These are phyloP conservation scores for Merluccius polli DNA, from an alignment of 2,797 vertebrate species.

Conservation along the genomic window DNA sequence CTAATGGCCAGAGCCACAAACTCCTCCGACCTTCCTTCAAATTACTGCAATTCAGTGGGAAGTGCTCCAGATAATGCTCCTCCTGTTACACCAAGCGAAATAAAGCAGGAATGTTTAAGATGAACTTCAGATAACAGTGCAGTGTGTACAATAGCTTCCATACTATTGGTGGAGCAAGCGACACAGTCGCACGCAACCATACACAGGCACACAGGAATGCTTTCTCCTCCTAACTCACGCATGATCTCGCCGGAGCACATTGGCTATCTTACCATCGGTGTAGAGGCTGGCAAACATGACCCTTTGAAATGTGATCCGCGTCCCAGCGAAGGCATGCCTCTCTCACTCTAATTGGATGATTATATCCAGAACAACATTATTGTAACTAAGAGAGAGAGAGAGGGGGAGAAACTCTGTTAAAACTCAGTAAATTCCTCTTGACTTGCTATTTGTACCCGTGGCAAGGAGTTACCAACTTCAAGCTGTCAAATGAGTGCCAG, in stretches of 20 bases:
- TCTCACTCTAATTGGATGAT: constrained; percentile 76
- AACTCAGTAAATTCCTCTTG: constrained; percentile 67
- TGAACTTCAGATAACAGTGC: constrained; percentile 40
- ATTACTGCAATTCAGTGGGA: constrained; percentile 8
- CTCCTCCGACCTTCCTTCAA: constrained; percentile 1
- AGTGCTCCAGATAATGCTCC: constrained; percentile 8
- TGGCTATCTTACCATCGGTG: constrained; percentile 66
- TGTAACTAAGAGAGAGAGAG: constrained; percentile 64
- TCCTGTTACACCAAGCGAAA: constrained; percentile 26
- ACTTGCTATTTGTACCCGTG: constrained; percentile 66
- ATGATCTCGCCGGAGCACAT: constrained; percentile 41
- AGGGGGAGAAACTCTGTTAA: constrained; percentile 60
- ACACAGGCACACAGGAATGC: constrained; percentile 53
- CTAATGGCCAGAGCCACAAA: neutral
- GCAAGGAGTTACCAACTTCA: constrained; percentile 59
- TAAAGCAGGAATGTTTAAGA: constrained; percentile 49
- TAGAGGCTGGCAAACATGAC: constrained; percentile 69
- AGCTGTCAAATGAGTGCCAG: constrained; percentile 55
- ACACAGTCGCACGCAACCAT: constrained; percentile 46
- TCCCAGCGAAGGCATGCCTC: constrained; percentile 72
- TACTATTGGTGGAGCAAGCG: constrained; percentile 36
- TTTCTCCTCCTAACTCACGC: constrained; percentile 41
- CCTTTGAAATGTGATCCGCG: constrained; percentile 82
- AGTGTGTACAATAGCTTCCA: constrained; percentile 43
- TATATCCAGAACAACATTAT: constrained; percentile 85